Evolutionary conservation across 2,888 invertebrate genomes (phyloP), one percentile per base, ranked within the genome.

Genomic region (Alitta virens): DNA sequence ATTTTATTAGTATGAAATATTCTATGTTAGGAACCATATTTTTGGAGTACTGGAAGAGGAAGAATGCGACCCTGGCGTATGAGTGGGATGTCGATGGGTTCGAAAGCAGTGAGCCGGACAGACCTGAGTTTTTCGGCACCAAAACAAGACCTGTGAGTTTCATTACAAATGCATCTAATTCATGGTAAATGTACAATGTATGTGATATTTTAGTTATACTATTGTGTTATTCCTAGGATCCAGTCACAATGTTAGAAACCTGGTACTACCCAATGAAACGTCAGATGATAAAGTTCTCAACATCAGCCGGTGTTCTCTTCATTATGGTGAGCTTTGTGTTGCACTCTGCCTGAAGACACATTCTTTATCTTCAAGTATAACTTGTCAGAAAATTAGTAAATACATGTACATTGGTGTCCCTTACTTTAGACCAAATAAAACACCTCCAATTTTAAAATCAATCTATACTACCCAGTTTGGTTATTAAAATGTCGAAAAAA

Each of bases 71-170:
- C 1, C 68, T 84, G 25, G 82, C 84, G 1, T 83, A 83, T 65
- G 75, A 82, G 63, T 84, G 84, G 84, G 82, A 84, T 63, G 83
- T 83, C 1, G 80, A 83, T 56, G 77, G 79, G 63, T 83, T 80
- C 69, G 82, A 83, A 59, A 74, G 75, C 7, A 76, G 76, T 25
- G 84, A 84, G 62, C 82, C 82, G 2, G 84, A 84, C 68, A 69
- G 84, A 62, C 84, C 84, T 7, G 69, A 77, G 60, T 80, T 77
- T 63, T 72, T 71, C 64, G 78, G 77, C 27, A 75, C 74, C n/a
- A n/a, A 62, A 24, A 56, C 18, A 23, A 64, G 55, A 53, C 64
- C 59, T 7, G 68, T 66, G 21, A 46, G 46, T 46, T 5, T 40
- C 12, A 16, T 40, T 40, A 40, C 42, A 40, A 14, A 16, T 40